phyloP scores from a whole-genome alignment of 2,113 vertebrate genomes.

The Cacatua alba region DNA sequence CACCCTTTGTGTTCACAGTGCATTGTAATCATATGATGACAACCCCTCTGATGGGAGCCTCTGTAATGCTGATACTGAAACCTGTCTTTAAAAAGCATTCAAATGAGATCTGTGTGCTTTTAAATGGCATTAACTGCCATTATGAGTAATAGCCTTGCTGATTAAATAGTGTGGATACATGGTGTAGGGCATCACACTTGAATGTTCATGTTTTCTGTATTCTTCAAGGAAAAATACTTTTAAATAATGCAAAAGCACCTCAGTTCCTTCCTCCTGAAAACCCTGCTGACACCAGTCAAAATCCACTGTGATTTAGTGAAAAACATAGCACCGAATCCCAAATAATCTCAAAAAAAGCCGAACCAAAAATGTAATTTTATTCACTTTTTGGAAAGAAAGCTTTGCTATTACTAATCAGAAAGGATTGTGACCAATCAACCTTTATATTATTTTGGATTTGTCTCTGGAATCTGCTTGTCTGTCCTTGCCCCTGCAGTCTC shows the following conservation, averaged over 20 bases:
- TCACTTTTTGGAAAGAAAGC: not conserved
- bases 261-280: not conserved
- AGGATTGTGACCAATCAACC: not conserved
- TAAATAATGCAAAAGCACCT: not conserved
- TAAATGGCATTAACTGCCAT: not conserved
- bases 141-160: not conserved
- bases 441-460: not conserved
- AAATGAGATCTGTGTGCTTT: not conserved
- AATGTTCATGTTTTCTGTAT: not conserved
- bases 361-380: not conserved
- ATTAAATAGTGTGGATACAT: not conserved
- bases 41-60: not conserved
- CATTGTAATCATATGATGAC: not conserved
- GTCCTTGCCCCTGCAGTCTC: not conserved
- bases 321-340: not conserved
- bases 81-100: not conserved
- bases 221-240: not conserved
- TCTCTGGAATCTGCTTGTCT: not conserved
- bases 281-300: not conserved
- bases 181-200: not conserved
- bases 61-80: not conserved
- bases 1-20: not conserved
- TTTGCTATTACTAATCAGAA: not conserved
- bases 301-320: not conserved
- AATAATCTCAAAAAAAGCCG: not conserved